Percentiles rank a stretch among this genome's conserved stretches.
phyloP scores from a whole-genome alignment of 1,140 invertebrate species.

The Hesperophylax magnus region DNA sequence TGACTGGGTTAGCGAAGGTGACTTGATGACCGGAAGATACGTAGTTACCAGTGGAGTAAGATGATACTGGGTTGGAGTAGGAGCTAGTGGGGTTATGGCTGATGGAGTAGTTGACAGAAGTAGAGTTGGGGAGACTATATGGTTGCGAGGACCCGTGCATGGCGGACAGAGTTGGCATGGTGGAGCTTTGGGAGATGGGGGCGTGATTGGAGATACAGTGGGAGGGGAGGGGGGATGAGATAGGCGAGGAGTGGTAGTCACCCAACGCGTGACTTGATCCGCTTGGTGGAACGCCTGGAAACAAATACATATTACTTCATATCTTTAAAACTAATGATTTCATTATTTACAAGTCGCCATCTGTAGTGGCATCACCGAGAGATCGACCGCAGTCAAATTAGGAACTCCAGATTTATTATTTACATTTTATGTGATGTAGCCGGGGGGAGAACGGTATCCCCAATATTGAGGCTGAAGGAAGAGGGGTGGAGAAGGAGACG shows the following conservation, averaged over 20 bases:
- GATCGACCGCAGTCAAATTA: no score
- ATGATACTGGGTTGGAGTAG: conserved; percentile 65
- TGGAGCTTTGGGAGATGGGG: conserved; percentile 73
- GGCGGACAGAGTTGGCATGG: conserved; percentile 73
- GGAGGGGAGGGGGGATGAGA: conserved; percentile 72
- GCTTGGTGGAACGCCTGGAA: conserved; percentile 70
- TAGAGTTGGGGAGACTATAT: conserved; percentile 69
- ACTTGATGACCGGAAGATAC: conserved; percentile 71
- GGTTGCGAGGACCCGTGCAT: conserved; percentile 69
- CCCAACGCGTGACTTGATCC: conserved; percentile 73
- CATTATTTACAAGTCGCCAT: no score
- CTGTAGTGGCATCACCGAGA: no score
- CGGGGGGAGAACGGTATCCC: no score
- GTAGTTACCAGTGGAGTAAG: conserved; percentile 65
- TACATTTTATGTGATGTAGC: no score
- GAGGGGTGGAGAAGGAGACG: no score
- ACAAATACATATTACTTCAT: not conserved
- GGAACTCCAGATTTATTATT: no score
- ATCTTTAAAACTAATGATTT: not conserved
- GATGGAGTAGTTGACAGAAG: conserved; percentile 65
- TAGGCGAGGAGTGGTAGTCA: conserved; percentile 71
- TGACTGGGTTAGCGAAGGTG: conserved; percentile 71
- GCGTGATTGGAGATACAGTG: conserved; percentile 67
- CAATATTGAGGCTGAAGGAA: no score
- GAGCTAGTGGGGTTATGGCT: conserved; percentile 69